Percentiles rank a stretch among this genome's conserved stretches.
These are phyloP conservation scores for Malurus elegans DNA, from an alignment of 2,113 vertebrate species.

Conservation along the genomic window DNA sequence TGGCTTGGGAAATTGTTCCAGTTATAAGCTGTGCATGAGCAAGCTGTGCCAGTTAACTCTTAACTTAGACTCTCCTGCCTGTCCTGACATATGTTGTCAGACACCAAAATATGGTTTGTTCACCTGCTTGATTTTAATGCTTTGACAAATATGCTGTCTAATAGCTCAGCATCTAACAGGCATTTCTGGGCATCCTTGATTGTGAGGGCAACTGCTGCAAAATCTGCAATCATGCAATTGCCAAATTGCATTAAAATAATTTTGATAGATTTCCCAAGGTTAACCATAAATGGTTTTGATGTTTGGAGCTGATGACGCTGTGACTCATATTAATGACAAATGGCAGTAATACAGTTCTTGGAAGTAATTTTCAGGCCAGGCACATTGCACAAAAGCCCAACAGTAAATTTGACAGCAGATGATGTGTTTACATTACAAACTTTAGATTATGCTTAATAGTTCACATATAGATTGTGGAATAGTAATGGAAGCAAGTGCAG, in stretches of 20 bases:
- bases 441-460: neutral
- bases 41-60: neutral
- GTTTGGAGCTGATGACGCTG: constrained; percentile 11
- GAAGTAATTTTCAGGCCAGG: constrained; percentile 39
- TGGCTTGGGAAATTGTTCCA: neutral
- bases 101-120: neutral
- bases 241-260: constrained; percentile 33
- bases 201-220: neutral
- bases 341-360: neutral
- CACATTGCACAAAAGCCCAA: neutral
- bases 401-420: neutral
- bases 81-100: neutral
- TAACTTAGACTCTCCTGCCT: neutral
- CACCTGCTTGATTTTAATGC: neutral
- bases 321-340: constrained; percentile 48
- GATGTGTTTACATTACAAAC: neutral
- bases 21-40: neutral
- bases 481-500: neutral
- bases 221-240: neutral
- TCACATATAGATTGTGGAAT: neutral
- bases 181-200: neutral
- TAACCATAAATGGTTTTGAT: constrained; percentile 41
- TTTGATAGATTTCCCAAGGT: constrained; percentile 60
- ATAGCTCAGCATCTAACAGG: neutral
- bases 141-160: neutral